These are phyloP conservation scores for Zelostemma sp. DNA, from an alignment of 1,140 invertebrate species.

Conservation along the genomic window DNA sequence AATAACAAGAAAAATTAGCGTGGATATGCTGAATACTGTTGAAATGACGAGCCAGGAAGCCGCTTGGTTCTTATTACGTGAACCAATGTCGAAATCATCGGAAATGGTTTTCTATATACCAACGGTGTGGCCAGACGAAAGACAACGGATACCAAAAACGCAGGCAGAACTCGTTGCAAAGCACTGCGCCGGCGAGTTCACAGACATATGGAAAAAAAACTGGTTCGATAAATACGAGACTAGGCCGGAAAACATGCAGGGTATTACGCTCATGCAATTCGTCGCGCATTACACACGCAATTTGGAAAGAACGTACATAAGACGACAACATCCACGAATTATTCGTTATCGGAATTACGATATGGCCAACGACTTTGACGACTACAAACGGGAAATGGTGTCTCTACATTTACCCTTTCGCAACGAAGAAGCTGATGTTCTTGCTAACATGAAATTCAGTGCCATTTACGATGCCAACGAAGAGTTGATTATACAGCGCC, in stretches of 20 bases:
- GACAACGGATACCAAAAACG: conserved; percentile 51
- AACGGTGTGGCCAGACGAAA: conserved; percentile 57
- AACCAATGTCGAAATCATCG: conserved; percentile 48
- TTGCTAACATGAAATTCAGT: conserved; percentile 47
- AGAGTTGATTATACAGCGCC: conserved; percentile 38
- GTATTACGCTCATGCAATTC: conserved; percentile 55
- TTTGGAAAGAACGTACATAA: conserved; percentile 34
- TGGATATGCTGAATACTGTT: conserved; percentile 57
- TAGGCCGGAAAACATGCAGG: conserved; percentile 33
- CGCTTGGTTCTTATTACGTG: conserved; percentile 57
- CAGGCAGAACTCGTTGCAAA: conserved; percentile 48
- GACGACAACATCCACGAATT: conserved; percentile 39
- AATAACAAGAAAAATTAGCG: conserved; percentile 52
- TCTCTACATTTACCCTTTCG: conserved; percentile 53
- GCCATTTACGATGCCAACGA: conserved; percentile 41
- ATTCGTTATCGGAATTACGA: conserved; percentile 58
- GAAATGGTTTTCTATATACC: conserved; percentile 42
- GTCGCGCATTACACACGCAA: conserved; percentile 47
- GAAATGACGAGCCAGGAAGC: conserved; percentile 64
- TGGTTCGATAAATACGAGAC: conserved; percentile 53
- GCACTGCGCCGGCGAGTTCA: conserved; percentile 58
- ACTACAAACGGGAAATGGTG: conserved; percentile 56
- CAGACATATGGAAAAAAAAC: conserved; percentile 53
- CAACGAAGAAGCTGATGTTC: conserved; percentile 47
- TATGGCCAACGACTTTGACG: conserved; percentile 23